Evolutionary conservation across 1,140 invertebrate genomes (phyloP), one percentile per base, ranked within the genome.

Genomic region (Brachionus rotundiformis): DNA sequence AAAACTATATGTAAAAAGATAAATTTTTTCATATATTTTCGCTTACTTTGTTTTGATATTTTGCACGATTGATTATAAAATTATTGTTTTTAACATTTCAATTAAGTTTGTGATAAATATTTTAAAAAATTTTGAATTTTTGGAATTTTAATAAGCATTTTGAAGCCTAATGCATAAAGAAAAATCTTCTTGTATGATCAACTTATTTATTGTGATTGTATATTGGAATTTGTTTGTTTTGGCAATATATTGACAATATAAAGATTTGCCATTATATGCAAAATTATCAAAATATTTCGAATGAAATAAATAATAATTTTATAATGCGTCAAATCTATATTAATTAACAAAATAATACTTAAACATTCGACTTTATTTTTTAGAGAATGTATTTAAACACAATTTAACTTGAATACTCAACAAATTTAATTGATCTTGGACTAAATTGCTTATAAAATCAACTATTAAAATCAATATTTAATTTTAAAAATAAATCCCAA

Each of bases 21-120:
- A 36, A 36, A 68, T 68, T 68, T 19, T 68, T 36, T 19, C 25
- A 68, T 36, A 68, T 36, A 36, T 68, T 36, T 33, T 68, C 33
- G 29, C 33, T 63, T n/a, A 33, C 29, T 33, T 63, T 63, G 29
- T 29, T 63, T 29, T 29, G 25, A 33, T 63, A 68, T 54, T 54
- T 54, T n/a, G n/a, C 19, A 25, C 47, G 16, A 54, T 68, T 68
- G 63, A 68, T 68, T 68, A 36, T 19, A 68, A 33, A 68, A 33
- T 68, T 68, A 54, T 54, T 54, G 16, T 33, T 33, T 68, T 23
- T 68, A 68, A 68, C 63, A 68, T 68, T 68, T 68, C 31, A 68
- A 68, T 68, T 68, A 36, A 19, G 29, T 54, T 54, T 54, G 47
- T 16, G 47, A 54, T 54, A 54, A 54, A 29, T 63, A 63, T 29